A percentile compares a stretch with the other conserved stretches of the same genome.
Conservation (phyloP, 2,888 invertebrate genomes). For the Leptopilina drosophilae region DNA sequence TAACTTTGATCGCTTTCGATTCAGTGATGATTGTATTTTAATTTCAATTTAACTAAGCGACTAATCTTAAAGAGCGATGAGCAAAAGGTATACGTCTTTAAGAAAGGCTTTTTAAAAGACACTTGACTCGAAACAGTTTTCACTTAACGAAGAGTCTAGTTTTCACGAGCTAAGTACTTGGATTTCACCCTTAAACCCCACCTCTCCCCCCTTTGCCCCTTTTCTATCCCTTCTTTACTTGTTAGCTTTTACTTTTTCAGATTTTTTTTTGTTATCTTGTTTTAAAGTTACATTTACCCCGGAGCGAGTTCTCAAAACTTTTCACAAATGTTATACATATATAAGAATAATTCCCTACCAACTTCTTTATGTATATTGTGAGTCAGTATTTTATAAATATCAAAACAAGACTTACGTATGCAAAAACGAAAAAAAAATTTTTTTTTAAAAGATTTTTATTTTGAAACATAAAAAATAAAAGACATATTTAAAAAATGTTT, state of each 20-base stretch:
- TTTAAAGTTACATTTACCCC: neutral
- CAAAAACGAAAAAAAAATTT: too few relatives aligned
- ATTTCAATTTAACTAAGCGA: neutral
- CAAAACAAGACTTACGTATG: neutral
- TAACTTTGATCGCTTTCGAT: too few relatives aligned
- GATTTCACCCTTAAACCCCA: neutral
- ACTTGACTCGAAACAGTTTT: conserved; percentile 21
- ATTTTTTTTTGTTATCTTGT: conserved; percentile 15
- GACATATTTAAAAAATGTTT: too few relatives aligned
- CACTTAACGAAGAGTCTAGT: conserved; percentile 28
- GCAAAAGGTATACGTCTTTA: conserved; percentile 1
- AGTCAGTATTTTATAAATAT: neutral
- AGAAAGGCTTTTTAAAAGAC: conserved; percentile 11
- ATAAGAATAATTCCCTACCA: neutral
- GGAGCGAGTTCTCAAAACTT: conserved; percentile 6
- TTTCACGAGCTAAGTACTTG: conserved; percentile 22
- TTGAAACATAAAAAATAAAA: too few relatives aligned
- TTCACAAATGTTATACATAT: conserved; percentile 11
- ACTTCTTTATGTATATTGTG: neutral
- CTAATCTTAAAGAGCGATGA: neutral
- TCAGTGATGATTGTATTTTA: neutral
- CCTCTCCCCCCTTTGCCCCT: neutral
- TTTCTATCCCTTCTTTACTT: neutral
- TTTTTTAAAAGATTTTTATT: neutral
- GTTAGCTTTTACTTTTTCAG: neutral